phyloP scores from a whole-genome alignment of 2,113 vertebrate genomes.

The Progne subis region DNA sequence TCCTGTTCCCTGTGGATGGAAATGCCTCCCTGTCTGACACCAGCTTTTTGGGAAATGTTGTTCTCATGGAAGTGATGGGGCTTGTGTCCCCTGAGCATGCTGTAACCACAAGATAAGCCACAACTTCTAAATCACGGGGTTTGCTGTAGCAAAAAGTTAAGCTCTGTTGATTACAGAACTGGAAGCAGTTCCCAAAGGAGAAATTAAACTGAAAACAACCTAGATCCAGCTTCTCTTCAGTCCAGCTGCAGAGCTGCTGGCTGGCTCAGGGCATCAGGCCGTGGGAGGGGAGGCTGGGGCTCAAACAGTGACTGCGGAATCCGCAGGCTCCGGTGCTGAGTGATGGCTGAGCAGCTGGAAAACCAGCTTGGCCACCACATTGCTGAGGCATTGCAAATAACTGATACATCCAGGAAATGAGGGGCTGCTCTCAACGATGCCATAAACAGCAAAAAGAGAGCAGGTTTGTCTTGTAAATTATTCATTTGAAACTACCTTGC shows the following conservation, averaged over 20 bases:
- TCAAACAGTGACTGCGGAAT: background rate
- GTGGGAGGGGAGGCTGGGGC: background rate
- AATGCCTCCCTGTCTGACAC: background rate
- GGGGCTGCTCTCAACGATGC: background rate
- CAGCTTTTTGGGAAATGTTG: background rate
- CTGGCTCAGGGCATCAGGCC: background rate
- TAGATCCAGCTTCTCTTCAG: background rate
- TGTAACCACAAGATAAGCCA: background rate
- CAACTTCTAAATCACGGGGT: background rate
- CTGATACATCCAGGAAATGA: background rate
- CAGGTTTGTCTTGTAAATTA: constrained; percentile 35
- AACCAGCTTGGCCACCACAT: background rate
- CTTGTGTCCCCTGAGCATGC: background rate
- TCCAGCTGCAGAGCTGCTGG: background rate
- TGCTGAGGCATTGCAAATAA: background rate
- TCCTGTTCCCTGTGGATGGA: background rate
- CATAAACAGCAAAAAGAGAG: background rate
- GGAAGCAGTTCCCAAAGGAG: background rate
- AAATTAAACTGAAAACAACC: background rate
- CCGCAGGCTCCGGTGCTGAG: accelerated
- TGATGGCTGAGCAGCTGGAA: background rate
- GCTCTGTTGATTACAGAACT: background rate
- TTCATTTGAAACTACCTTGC: background rate
- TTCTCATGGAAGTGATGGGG: background rate
- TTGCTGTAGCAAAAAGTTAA: background rate